Conservation (phyloP, 2,888 invertebrate species). For the Julus scandinavius region DNA sequence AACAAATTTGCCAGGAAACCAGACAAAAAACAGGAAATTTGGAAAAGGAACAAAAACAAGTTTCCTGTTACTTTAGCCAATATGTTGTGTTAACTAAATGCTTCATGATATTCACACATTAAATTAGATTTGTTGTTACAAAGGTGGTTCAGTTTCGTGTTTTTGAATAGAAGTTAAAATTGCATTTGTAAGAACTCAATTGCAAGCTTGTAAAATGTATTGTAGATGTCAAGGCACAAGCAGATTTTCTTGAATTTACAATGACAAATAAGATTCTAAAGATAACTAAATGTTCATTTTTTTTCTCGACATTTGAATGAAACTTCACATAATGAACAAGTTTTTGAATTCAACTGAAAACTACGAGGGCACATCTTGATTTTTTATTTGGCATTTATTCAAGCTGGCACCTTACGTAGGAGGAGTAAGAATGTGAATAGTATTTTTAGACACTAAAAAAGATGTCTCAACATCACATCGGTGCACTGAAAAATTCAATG, state of each 20-base stretch:
- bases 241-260: not conserved
- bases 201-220: not conserved
- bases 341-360: not conserved
- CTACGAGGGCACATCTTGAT: not conserved
- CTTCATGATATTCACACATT: not conserved
- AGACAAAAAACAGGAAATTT: constrained; percentile 5
- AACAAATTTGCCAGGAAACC: not conserved
- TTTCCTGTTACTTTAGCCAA: not conserved
- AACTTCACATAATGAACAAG: not conserved
- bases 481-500: constrained; percentile 33
- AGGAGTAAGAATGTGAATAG: constrained; percentile 33
- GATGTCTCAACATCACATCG: constrained; percentile 21
- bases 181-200: not conserved
- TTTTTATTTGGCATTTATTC: constrained; percentile 24
- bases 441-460: not conserved
- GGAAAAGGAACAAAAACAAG: not conserved
- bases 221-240: not conserved
- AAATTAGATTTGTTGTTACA: not conserved
- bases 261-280: not conserved
- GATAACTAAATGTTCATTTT: not conserved
- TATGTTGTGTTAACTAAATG: not conserved
- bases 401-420: constrained; percentile 27
- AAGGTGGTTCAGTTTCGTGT: not conserved
- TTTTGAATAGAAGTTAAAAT: too few species aligned
- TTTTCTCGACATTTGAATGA: not conserved